Percentiles rank a stretch among this genome's conserved stretches.
Evolutionary conservation across 1,140 invertebrate species (phyloP).

Genomic region (Solenopsis fugax): DNA sequence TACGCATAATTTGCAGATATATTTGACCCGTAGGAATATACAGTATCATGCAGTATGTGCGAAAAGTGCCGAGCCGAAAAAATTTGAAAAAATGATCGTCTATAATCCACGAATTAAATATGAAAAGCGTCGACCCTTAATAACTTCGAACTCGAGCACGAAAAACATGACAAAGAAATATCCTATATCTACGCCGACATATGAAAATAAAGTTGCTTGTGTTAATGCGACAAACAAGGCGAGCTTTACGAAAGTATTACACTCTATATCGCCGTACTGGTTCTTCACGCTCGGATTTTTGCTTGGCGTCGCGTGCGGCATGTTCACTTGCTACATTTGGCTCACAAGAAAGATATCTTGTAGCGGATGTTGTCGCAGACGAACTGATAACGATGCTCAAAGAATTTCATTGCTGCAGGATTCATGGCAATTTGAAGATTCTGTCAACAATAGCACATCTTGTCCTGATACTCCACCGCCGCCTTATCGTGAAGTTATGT

Average conservation of each 20-base stretch:
- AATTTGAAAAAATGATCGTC: conserved; percentile 79
- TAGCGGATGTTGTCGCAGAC: conserved; percentile 43
- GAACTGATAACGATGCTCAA: conserved; percentile 69
- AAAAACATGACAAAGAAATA: conserved; percentile 39
- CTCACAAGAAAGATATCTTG: conserved; percentile 72
- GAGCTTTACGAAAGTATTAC: background rate
- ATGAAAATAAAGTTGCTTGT: background rate
- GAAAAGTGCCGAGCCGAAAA: conserved; percentile 55
- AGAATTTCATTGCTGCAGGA: conserved; percentile 77
- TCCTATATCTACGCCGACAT: background rate
- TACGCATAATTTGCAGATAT: conserved; percentile 69
- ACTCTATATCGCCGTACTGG: conserved; percentile 77
- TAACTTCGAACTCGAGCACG: background rate
- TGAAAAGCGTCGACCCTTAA: conserved; percentile 45
- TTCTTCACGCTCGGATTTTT: conserved; percentile 79
- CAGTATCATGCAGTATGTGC: conserved; percentile 71
- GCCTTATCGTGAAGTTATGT: conserved; percentile 82
- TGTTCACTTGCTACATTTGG: conserved; percentile 79
- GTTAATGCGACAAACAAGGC: background rate
- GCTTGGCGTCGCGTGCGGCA: conserved; percentile 75
- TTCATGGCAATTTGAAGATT: conserved; percentile 49
- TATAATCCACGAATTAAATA: conserved; percentile 31
- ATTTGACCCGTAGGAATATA: conserved; percentile 66
- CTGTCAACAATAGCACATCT: conserved; percentile 41
- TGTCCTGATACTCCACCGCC: conserved; percentile 83